Percentiles rank a stretch among this genome's conserved stretches.
Evolutionary conservation across 92 coral and sea anemone species (phyloP).

Genomic region (Ricordea florida): DNA sequence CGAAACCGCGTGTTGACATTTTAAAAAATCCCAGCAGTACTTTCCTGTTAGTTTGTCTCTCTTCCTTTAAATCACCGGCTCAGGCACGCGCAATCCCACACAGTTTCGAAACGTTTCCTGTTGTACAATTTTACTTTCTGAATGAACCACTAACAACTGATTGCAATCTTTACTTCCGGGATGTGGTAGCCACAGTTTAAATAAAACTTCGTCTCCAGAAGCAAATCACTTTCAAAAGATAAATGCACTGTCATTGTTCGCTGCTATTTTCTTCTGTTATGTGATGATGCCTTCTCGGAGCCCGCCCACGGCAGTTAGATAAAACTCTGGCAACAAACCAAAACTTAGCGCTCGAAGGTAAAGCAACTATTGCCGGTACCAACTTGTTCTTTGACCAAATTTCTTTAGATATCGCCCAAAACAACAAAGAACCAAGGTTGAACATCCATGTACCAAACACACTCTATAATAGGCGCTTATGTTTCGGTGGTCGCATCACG

Average conservation of each 20-base stretch:
- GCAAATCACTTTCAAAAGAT: neutral
- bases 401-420: conserved; percentile 95
- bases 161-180: too few species aligned
- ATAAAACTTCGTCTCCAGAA: too few species aligned
- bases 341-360: conserved; percentile 72
- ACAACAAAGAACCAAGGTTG: conserved; percentile 89
- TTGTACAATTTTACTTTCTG: too few species aligned
- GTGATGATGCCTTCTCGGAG: conserved; percentile 66
- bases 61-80: too few species aligned
- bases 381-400: conserved; percentile 75
- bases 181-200: too few species aligned
- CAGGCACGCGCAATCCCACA: too few species aligned
- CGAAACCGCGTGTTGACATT: too few species aligned
- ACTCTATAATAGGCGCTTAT: conserved; percentile 85
- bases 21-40: too few species aligned
- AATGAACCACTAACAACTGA: too few species aligned
- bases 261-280: conserved; percentile 38
- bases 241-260: conserved; percentile 2
- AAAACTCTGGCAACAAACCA: conserved; percentile 80
- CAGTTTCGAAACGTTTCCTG: too few species aligned
- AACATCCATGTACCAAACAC: conserved; percentile 82
- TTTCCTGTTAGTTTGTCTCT: too few species aligned
- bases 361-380: conserved; percentile 72
- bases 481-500: conserved; percentile 59
- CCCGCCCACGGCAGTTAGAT: conserved; percentile 63